Base-by-base conservation (phyloP, 2,113 vertebrate genomes). In the Zosterops japonicus region DNA sequence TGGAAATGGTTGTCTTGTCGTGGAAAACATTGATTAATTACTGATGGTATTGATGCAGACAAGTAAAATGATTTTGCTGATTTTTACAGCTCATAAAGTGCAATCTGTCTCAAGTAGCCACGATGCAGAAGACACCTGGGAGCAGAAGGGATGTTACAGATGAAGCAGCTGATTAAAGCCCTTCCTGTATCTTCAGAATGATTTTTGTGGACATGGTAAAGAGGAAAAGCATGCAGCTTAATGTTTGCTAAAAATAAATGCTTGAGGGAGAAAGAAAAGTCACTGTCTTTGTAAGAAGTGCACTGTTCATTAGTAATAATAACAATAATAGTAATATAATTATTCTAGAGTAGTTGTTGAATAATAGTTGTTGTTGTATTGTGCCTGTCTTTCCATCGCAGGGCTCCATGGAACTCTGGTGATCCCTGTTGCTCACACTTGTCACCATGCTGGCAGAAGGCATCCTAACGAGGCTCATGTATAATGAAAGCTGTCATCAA, bases 381-480 rank as follows among this genome's bases (percentile, higher is more conserved):
- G 23, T 93, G 71, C 69, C 69, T 93, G 64, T 83, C 14, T 83
- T 49, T 79, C 65, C 4, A 31, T 91, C 11, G 2, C 68, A 96
- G 97, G 83, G 44, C 89, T 47, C 59, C 70, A 41, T 76, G 93
- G 61, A 28, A 39, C 20, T 56, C 44, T 91, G 86, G 22, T 90
- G 72, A 87, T 88, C 61, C 18, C 65, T 76, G 33, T 16, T 92
- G 33, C 74, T 84, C 86, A 27, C 75, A 10, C 35, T 82, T 57
- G 52, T 61, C 70, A 23, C 89, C 94, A 98, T 98, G 98, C 87
- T 98, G 95, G 97, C 97, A 76, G 98, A 98, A 98, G 97, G 97
- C 69, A 94, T 98, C 84, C 49, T 98, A 55, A 81, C 49, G 16
- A 67, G 90, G 13, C 42, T 98, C 24, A 8, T 97, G 14, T 98